A percentile compares a stretch with the other conserved stretches of the same genome.
These are phyloP conservation scores for Chymomyza caudatula DNA, from an alignment of 2,888 invertebrate genomes.

Conservation along the genomic window DNA sequence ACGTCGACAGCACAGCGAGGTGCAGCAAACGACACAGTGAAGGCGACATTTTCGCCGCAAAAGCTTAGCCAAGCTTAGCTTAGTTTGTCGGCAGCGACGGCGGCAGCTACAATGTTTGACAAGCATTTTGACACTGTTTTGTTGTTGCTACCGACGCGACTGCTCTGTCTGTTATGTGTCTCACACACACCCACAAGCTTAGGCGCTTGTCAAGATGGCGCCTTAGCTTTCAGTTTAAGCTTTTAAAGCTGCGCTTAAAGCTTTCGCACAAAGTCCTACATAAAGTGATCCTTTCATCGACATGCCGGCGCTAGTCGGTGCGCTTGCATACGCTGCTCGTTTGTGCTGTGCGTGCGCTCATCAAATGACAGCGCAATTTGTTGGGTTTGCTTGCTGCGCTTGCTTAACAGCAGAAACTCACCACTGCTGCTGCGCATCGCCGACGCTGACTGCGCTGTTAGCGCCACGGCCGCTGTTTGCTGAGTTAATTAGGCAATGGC, in stretches of 20 bases:
- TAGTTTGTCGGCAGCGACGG: slow-evolving; percentile 35
- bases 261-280: not conserved
- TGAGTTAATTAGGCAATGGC: slow-evolving; percentile 59
- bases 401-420: slow-evolving; percentile 38
- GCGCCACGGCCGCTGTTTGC: slow-evolving; percentile 37
- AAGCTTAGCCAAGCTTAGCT: slow-evolving; percentile 57
- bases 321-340: not conserved
- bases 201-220: not conserved
- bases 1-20: not conserved
- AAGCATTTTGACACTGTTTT: slow-evolving; percentile 68
- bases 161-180: not conserved
- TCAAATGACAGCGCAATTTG: slow-evolving; percentile 34
- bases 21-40: not conserved
- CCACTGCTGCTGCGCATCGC: slow-evolving; percentile 48
- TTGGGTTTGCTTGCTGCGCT: not conserved
- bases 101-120: slow-evolving; percentile 52
- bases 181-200: not conserved
- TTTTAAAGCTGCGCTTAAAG: not conserved
- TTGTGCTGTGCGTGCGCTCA: slow-evolving; percentile 5
- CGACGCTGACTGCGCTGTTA: slow-evolving; percentile 13
- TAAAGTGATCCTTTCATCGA: slow-evolving; percentile 33
- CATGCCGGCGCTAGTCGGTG: not conserved
- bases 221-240: not conserved
- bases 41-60: not conserved
- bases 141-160: slow-evolving; percentile 10